Conservation (phyloP, 2,888 invertebrate genomes). For the Dilophus febrilis region DNA sequence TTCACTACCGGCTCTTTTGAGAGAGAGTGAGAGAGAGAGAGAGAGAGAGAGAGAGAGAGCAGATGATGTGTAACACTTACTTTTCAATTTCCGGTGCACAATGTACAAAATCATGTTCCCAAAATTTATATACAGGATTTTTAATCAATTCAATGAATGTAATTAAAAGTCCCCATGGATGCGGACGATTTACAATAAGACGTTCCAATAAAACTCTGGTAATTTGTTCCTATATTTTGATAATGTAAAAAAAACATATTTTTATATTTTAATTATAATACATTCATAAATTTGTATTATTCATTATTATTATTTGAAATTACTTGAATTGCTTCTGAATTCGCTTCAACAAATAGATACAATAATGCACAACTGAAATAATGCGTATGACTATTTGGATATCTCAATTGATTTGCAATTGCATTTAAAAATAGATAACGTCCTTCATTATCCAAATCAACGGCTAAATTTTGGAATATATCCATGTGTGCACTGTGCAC, state of each 20-base stretch:
- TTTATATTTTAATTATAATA: too few relatives aligned
- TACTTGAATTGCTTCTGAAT: slow-evolving; percentile 83
- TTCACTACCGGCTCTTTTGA: background rate
- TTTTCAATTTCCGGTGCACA: slow-evolving; percentile 99
- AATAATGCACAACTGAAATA: slow-evolving; percentile 97
- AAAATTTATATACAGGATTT: slow-evolving; percentile 96
- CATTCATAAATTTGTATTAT: background rate
- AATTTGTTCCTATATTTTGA: slow-evolving; percentile 76
- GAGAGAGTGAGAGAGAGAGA: background rate
- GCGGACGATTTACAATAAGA: slow-evolving; percentile 94
- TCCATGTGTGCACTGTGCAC: slow-evolving; percentile 99
- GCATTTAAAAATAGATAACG: slow-evolving; percentile 92
- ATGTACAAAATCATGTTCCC: slow-evolving; percentile 98
- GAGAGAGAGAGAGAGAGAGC: background rate
- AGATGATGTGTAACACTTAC: slow-evolving; percentile 31
- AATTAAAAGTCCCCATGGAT: slow-evolving; percentile 97
- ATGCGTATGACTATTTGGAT: slow-evolving; percentile 99
- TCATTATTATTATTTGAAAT: slow-evolving; percentile 1
- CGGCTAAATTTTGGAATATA: slow-evolving; percentile 97
- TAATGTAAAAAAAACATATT: slow-evolving; percentile 1
- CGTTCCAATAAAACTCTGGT: slow-evolving; percentile 90
- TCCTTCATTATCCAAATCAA: slow-evolving; percentile 95
- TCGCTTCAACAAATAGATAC: slow-evolving; percentile 94
- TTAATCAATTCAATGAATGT: slow-evolving; percentile 99
- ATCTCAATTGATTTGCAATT: slow-evolving; percentile 95